phyloP scores from a whole-genome alignment of 92 coral and sea anemone genomes.

The Hydrozoanthus gracilis region DNA sequence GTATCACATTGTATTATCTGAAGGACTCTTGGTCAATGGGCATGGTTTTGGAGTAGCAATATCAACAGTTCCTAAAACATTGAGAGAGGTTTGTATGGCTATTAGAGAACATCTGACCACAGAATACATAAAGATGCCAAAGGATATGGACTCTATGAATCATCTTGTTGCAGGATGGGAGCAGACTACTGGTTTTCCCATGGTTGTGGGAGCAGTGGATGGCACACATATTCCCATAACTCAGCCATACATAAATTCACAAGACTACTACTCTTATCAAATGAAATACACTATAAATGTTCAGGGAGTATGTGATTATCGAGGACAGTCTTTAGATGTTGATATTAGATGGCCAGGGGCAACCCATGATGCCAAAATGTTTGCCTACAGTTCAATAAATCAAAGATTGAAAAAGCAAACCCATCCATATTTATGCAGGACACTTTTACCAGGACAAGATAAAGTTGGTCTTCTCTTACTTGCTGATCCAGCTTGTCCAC shows the following conservation, averaged over 20 bases:
- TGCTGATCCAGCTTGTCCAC: slow-evolving; percentile 54
- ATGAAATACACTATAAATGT: slow-evolving; percentile 62
- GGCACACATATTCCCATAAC: slow-evolving; percentile 67
- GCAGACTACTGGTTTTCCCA: slow-evolving; percentile 61
- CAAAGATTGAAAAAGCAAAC: background rate
- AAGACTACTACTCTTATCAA: slow-evolving; percentile 59
- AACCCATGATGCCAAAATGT: slow-evolving; percentile 65
- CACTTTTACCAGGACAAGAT: background rate
- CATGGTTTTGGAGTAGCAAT: slow-evolving; percentile 37
- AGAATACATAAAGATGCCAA: slow-evolving; percentile 37
- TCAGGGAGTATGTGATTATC: slow-evolving; percentile 64
- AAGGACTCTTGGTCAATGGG: slow-evolving; percentile 33
- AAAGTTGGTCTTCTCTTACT: slow-evolving; percentile 26
- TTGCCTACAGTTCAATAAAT: background rate
- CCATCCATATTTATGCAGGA: slow-evolving; percentile 3
- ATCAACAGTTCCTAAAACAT: slow-evolving; percentile 37
- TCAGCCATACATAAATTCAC: slow-evolving; percentile 51
- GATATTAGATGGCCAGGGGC: slow-evolving; percentile 71
- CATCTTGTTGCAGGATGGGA: slow-evolving; percentile 27
- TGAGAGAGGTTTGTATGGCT: slow-evolving; percentile 40
- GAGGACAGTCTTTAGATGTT: slow-evolving; percentile 54
- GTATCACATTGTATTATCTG: slow-evolving; percentile 43
- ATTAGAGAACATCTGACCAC: slow-evolving; percentile 36
- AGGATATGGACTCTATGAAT: slow-evolving; percentile 13
- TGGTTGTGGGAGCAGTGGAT: slow-evolving; percentile 61